Base-by-base conservation (phyloP, 1,140 invertebrate species). In the Drosophila leontia region DNA sequence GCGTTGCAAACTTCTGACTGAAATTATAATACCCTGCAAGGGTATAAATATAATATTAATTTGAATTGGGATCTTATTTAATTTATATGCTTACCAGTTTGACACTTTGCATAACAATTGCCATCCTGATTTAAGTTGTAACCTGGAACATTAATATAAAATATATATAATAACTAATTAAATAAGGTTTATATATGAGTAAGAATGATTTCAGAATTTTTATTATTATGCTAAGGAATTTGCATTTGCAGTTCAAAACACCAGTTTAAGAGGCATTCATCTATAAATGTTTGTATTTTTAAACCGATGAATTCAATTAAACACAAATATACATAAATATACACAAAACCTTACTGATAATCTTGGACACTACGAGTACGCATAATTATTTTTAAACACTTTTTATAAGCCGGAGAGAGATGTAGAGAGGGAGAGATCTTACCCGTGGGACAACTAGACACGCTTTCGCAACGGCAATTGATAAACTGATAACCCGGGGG, bases 371-470 rank as follows among this genome's bases (percentile, higher is more conserved):
- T 32, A 41, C 9, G 29, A 19, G 13, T 34, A 13, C 3, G 19
- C 19, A 9, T 47, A 15, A 39, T 39, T 65, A 32, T 53, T 65
- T 55, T 23, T 35, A 55, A 57, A 4, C 15, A 29, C n/a, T 37
- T 13, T 9, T 32, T 23, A 45, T 59, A 6, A 19, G 26, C 9
- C 9, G 0, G 3, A 12, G 8, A 17, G 5, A 23, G 32, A 13
- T 6, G 26, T 29, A 29, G 8, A n/a, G 26, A 15, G 13, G 3
- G 9, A 11, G 32, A n/a, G 12, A 8, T 35, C 68, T 80, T 47
- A 87, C 84, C 84, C 35, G 71, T 41, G 7, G 47, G 61, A 64
- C 84, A 87, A 15, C 13, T 4, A 2, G 45, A 29, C 2, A 32
- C 45, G 13, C 13, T 58, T 11, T 62, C 34, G 55, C 84, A 87